Conservation (phyloP, 2,113 vertebrate genomes). For the Motacilla alba region DNA sequence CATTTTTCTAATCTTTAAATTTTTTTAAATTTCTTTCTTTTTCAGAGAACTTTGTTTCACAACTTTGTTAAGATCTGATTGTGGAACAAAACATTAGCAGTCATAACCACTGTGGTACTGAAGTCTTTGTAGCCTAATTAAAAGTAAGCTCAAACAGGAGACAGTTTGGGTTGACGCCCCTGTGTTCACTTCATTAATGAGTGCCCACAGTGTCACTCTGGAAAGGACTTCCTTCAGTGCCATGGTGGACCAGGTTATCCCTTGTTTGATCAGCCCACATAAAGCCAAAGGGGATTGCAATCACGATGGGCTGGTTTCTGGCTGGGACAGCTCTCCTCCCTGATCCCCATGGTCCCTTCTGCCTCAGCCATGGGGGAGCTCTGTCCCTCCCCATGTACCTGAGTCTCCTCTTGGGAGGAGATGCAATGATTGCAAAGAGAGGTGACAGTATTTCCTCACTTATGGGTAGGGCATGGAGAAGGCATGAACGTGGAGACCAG, state of each 20-base stretch:
- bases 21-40: not conserved
- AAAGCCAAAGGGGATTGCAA: not conserved
- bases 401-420: not conserved
- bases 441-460: not conserved
- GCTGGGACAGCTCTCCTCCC: not conserved
- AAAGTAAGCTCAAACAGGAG: not conserved
- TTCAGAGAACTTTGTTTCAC: not conserved
- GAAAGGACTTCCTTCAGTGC: not conserved
- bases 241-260: not conserved
- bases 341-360: not conserved
- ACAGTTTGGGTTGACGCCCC: not conserved
- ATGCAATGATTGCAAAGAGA: accelerated
- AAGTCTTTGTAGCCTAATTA: not conserved
- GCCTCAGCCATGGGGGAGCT: accelerated
- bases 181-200: not conserved
- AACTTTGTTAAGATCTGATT: not conserved
- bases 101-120: not conserved
- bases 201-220: not conserved
- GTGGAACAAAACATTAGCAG: not conserved
- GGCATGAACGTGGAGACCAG: not conserved
- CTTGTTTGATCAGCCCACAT: not conserved
- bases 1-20: not conserved
- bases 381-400: accelerated
- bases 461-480: not conserved
- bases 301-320: not conserved